Percentiles rank a stretch among this genome's conserved stretches.
phyloP scores from a whole-genome alignment of 2,888 invertebrate genomes.

The Rhagonycha lutea region DNA sequence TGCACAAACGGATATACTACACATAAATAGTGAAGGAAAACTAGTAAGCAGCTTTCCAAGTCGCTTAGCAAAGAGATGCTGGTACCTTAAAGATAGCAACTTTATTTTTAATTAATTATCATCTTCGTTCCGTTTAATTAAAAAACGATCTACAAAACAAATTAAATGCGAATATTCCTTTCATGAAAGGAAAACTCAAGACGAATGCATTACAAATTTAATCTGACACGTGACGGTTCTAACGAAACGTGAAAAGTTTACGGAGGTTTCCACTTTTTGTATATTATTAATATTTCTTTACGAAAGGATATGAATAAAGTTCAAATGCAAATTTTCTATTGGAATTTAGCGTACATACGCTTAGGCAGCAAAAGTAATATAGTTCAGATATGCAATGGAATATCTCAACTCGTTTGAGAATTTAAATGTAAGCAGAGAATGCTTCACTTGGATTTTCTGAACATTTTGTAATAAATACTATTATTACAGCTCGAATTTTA shows the following conservation, averaged over 20 bases:
- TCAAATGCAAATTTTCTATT: constrained; percentile 12
- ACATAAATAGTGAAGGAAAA: constrained; percentile 14
- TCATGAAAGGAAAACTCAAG: constrained; percentile 6
- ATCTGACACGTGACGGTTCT: constrained; percentile 24
- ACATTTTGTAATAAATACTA: constrained; percentile 17
- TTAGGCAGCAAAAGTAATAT: constrained; percentile 7
- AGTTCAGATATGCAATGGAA: constrained; percentile 8
- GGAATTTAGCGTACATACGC: constrained; percentile 10
- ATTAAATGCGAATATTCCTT: constrained; percentile 8
- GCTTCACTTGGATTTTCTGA: constrained; percentile 12
- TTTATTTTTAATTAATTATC: background rate
- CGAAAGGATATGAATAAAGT: constrained; percentile 9
- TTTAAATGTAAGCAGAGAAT: constrained; percentile 18
- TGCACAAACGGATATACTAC: constrained; percentile 20
- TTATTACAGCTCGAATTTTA: background rate
- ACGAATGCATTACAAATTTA: constrained; percentile 21
- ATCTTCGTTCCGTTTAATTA: background rate
- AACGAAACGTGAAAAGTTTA: constrained; percentile 21
- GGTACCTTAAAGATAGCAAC: constrained; percentile 15
- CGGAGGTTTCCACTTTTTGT: constrained; percentile 8
- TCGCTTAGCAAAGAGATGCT: constrained; percentile 16
- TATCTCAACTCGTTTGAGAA: constrained; percentile 20
- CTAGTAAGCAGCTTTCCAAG: constrained; percentile 21
- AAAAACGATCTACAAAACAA: background rate
- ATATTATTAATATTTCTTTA: constrained; percentile 4